A percentile compares a stretch with the other conserved stretches of the same genome.
Conservation (phyloP, 2,888 invertebrate species). For the Cheilosia grossa region DNA sequence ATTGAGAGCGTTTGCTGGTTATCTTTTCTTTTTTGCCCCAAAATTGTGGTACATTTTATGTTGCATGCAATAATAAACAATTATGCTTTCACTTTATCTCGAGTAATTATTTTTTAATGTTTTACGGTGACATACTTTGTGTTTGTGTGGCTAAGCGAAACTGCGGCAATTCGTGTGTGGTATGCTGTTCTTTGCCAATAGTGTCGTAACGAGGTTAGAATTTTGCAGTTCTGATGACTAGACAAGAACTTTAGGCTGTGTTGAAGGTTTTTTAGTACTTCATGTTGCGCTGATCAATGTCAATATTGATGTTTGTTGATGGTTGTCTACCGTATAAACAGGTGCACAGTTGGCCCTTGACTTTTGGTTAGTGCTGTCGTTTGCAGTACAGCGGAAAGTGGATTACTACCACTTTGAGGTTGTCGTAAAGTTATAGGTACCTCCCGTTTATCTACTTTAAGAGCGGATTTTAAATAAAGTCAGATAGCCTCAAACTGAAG, state of each 20-base stretch:
- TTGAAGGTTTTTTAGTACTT: background rate
- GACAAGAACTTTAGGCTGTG: background rate
- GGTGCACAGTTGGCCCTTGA: too few species aligned
- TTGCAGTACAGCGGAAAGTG: too few species aligned
- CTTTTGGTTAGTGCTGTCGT: too few species aligned
- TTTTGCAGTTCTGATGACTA: background rate
- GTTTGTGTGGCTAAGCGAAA: slow-evolving; percentile 36
- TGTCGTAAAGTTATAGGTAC: too few species aligned
- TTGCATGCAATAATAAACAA: slow-evolving; percentile 26
- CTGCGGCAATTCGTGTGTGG: slow-evolving; percentile 42
- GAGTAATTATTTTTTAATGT: slow-evolving; percentile 20
- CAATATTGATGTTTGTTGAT: too few species aligned
- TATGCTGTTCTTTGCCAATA: slow-evolving; percentile 23
- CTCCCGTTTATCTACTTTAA: too few species aligned
- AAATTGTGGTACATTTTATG: slow-evolving; percentile 33
- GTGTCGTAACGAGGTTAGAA: slow-evolving; percentile 22
- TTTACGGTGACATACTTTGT: slow-evolving; percentile 47
- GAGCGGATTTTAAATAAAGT: too few species aligned
- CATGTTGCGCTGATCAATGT: too few species aligned
- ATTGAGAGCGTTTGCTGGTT: slow-evolving; percentile 35
- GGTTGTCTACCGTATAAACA: too few species aligned
- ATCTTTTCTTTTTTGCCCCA: background rate
- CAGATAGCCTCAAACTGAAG: too few species aligned
- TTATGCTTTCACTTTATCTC: slow-evolving; percentile 61
- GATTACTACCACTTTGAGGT: too few species aligned